Conservation (phyloP, 2,797 vertebrate species). For the Sphaeramia orbicularis region DNA sequence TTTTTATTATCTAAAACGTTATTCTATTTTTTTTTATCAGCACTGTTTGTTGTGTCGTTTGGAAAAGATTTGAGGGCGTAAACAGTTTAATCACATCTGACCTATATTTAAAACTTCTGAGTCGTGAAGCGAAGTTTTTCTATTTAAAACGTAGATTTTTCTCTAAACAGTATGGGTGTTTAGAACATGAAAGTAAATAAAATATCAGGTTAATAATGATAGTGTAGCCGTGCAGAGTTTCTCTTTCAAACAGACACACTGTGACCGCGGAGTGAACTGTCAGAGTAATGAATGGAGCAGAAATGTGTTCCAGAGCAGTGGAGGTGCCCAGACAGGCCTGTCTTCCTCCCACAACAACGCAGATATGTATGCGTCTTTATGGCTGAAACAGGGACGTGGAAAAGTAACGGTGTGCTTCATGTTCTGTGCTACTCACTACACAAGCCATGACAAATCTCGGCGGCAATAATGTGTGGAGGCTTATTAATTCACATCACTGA, state of each 20-base stretch:
- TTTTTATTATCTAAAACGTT: neutral
- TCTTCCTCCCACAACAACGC: slow-evolving; percentile 69
- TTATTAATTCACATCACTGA: slow-evolving; percentile 29
- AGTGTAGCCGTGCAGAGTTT: neutral
- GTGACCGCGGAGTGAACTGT: slow-evolving; percentile 78
- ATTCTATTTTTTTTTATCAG: too few relatives aligned
- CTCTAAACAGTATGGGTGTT: neutral
- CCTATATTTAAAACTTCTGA: slow-evolving; percentile 40
- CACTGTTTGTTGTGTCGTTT: too few relatives aligned
- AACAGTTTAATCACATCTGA: slow-evolving; percentile 28
- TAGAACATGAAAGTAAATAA: too few relatives aligned
- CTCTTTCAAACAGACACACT: slow-evolving; percentile 6
- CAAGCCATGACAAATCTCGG: slow-evolving; percentile 46
- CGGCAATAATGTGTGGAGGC: slow-evolving; percentile 4
- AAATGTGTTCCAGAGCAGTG: slow-evolving; percentile 76
- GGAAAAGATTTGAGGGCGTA: neutral
- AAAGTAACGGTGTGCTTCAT: slow-evolving; percentile 37
- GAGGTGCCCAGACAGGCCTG: slow-evolving; percentile 79
- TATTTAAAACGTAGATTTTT: neutral
- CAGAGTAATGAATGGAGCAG: slow-evolving; percentile 77
- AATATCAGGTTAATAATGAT: slow-evolving; percentile 20
- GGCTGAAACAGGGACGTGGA: slow-evolving; percentile 50
- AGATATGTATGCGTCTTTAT: slow-evolving; percentile 57
- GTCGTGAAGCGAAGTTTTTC: neutral
- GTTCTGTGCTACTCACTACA: slow-evolving; percentile 22